Evolutionary conservation across 23 tunicate species (phyloP).

Genomic region (Trididemnum miniatum): DNA sequence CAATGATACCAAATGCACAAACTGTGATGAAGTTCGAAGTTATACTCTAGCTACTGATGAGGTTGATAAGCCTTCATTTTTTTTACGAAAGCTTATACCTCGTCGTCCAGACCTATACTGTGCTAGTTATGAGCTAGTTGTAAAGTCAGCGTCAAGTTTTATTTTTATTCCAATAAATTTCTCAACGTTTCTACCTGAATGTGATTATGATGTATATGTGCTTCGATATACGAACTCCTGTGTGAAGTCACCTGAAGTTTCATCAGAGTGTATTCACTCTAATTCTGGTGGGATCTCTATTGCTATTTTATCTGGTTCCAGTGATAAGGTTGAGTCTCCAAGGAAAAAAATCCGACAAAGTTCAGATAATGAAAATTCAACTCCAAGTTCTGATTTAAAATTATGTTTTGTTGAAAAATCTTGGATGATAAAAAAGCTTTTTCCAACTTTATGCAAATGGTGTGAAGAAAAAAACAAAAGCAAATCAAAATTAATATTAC

Average conservation of each 20-base stretch:
- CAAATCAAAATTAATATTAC: constrained; percentile 23
- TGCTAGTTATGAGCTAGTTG: constrained; percentile 33
- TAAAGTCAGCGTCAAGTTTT: background rate
- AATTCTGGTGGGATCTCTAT: background rate
- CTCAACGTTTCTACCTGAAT: background rate
- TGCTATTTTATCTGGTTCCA: background rate
- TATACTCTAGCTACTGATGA: background rate
- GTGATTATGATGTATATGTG: background rate
- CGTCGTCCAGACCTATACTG: constrained; percentile 30
- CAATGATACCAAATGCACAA: background rate
- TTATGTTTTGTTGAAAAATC: constrained; percentile 48
- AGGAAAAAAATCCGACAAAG: no score
- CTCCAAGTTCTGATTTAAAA: background rate
- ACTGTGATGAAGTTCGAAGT: background rate
- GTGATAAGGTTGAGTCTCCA: no score
- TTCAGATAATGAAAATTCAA: background rate
- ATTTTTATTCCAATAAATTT: constrained; percentile 22
- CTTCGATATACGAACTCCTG: background rate
- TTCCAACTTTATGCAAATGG: constrained; percentile 62
- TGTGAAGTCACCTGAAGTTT: background rate
- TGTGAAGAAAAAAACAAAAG: constrained; percentile 29
- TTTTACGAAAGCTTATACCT: constrained; percentile 52
- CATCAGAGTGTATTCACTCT: background rate
- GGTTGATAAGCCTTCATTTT: background rate
- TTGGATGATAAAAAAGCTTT: constrained; percentile 58